These are phyloP conservation scores for Congeria kusceri DNA, from an alignment of 2,888 invertebrate genomes.

Conservation along the genomic window DNA sequence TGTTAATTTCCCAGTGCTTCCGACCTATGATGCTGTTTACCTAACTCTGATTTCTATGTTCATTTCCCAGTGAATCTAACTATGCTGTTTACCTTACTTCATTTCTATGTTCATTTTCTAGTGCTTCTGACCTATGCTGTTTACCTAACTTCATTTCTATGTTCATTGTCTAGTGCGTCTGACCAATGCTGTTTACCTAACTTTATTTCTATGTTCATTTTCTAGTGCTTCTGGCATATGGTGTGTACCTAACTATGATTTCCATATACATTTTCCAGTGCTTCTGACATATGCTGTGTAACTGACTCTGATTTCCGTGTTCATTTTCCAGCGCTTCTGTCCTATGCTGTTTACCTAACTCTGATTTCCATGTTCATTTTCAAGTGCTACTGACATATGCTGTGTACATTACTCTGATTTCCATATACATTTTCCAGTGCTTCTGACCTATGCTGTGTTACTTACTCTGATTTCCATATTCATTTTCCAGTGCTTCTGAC, in stretches of 20 bases:
- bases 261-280: slow-evolving; percentile 49
- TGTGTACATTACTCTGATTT: slow-evolving; percentile 65
- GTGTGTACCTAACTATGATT: slow-evolving; percentile 65
- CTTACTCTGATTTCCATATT: slow-evolving; percentile 57
- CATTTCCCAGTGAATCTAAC: too few relatives aligned
- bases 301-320: slow-evolving; percentile 49
- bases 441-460: slow-evolving; percentile 68
- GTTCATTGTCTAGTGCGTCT: too few relatives aligned
- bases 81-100: too few relatives aligned
- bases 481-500: slow-evolving; percentile 63
- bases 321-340: slow-evolving; percentile 55
- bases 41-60: too few relatives aligned
- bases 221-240: slow-evolving; percentile 65
- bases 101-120: too few relatives aligned
- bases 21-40: too few relatives aligned
- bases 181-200: too few relatives aligned
- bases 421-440: slow-evolving; percentile 50
- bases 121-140: too few relatives aligned
- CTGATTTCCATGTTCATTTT: slow-evolving; percentile 54
- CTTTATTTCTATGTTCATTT: too few relatives aligned
- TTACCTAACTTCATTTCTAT: too few relatives aligned
- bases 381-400: slow-evolving; percentile 66
- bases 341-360: slow-evolving; percentile 67
- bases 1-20: too few relatives aligned
- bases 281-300: slow-evolving; percentile 62